Evolutionary conservation across 2,113 vertebrate genomes (phyloP).

Genomic region (Gymnobelideus leadbeateri): DNA sequence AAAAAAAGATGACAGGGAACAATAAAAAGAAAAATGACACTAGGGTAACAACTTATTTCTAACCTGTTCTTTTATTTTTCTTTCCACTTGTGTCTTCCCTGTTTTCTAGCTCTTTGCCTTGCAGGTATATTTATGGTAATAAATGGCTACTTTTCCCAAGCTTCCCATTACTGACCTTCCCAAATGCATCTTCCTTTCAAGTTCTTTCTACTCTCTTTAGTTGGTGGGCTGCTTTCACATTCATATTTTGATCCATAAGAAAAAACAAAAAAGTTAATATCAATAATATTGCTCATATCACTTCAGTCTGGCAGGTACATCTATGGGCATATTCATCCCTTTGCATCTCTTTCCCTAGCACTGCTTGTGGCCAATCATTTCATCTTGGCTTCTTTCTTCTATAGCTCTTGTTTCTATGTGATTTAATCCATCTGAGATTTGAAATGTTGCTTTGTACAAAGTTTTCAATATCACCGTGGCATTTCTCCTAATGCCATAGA

Average conservation of each 20-base stretch:
- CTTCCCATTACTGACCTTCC: conserved; percentile 14
- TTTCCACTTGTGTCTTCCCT: neutral
- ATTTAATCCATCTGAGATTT: conserved; percentile 17
- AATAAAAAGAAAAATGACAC: neutral
- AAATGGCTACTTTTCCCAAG: conserved; percentile 39
- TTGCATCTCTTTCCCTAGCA: conserved; percentile 13
- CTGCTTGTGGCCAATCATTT: conserved; percentile 8
- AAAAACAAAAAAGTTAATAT: neutral
- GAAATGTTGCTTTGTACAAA: neutral
- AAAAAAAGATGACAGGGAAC: conserved; percentile 17
- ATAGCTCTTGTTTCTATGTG: neutral
- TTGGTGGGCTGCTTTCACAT: conserved; percentile 17
- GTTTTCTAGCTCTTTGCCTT: neutral
- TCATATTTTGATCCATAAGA: conserved; percentile 40
- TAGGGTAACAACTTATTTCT: conserved; percentile 21
- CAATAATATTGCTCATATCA: neutral
- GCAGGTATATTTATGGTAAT: conserved; percentile 29
- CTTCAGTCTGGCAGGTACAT: neutral
- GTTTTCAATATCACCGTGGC: neutral
- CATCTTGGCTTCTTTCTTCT: conserved; percentile 13
- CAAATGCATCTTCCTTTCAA: conserved; percentile 36
- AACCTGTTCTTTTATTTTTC: neutral
- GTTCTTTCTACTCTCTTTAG: neutral
- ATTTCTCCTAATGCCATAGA: neutral
- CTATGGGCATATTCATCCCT: neutral